Conservation (phyloP, 2,888 invertebrate genomes). For the Asteroscopus sphinx region DNA sequence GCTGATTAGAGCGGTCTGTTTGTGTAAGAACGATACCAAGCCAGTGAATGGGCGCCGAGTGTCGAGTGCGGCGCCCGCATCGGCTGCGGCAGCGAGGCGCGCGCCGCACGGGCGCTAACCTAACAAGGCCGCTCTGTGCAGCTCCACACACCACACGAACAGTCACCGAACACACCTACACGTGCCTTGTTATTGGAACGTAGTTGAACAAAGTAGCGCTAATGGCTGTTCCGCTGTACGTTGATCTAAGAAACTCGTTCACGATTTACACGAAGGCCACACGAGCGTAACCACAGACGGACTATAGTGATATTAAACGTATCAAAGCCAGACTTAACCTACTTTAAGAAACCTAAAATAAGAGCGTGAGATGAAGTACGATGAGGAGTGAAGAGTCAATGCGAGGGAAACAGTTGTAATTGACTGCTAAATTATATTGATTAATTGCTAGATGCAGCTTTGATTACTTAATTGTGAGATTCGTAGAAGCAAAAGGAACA, state of each 20-base stretch:
- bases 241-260: conserved; percentile 29
- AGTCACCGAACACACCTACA: too few species aligned
- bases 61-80: too few species aligned
- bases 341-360: not conserved
- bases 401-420: too few species aligned
- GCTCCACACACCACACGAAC: too few species aligned
- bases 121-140: not conserved
- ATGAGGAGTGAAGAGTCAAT: too few species aligned
- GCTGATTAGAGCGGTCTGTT: too few species aligned
- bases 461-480: too few species aligned
- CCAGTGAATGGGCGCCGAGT: too few species aligned
- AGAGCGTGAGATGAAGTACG: too few species aligned
- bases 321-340: not conserved
- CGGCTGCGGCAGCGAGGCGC: too few species aligned
- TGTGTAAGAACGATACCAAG: too few species aligned
- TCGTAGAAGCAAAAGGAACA: too few species aligned
- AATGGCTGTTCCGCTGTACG: conserved; percentile 3
- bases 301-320: conserved; percentile 4
- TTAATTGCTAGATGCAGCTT: not conserved
- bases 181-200: conserved; percentile 29
- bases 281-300: conserved; percentile 25
- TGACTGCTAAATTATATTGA: not conserved
- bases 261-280: conserved; percentile 13
- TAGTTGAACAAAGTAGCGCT: conserved; percentile 5
- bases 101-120: conserved; percentile 57